Base-by-base conservation (phyloP, 1,140 invertebrate genomes). In the Piezodorus guildinii region DNA sequence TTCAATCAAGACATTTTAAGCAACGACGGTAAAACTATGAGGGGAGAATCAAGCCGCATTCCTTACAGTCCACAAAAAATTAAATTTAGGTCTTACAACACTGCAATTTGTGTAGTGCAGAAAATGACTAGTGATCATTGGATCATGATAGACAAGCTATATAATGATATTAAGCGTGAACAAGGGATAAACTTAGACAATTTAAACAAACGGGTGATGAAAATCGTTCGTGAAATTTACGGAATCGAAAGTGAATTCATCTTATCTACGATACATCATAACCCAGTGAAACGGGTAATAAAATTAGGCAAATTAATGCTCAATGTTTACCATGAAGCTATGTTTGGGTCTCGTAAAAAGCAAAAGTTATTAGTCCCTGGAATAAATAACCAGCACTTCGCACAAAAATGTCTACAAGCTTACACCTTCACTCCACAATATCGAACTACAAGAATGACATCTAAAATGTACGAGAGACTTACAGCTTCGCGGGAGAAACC, bases 161-260 rank as follows among this genome's bases (percentile, higher is more conserved):
- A 49, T n/a, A 19, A 49, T n/a, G 21, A 19, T 6, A 17, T 49
- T 4, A 49, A 49, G 21, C n/a, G n/a, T 17, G 21, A 49, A 49
- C 3, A 49, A n/a, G 21, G 46, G 5, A 49, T 49, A 49, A 49
- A 49, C 14, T 49, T 49, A 5, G n/a, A 49, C n/a, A 4, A 1
- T 10, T n/a, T 49, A 10, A 17, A 3, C n/a, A 21, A 10, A 9
- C 16, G 21, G 14, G 21, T 21, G 5, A 49, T 21, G 21, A 49
- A 49, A 49, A 49, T 49, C 16, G 46, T 49, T 49, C n/a, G 21
- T 10, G 46, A 49, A 10, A 49, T 49, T 49, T 49, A 49, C 46
- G 46, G 46, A 1, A n/a, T 49, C 17, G 21, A 49, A 49, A 49
- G 21, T 49, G n/a, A 21, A n/a, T 49, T 49, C 21, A 21, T 49